A percentile compares a stretch with the other conserved stretches of the same genome.
phyloP scores from a whole-genome alignment of 2,797 vertebrate genomes.

The Myotis planiceps region DNA sequence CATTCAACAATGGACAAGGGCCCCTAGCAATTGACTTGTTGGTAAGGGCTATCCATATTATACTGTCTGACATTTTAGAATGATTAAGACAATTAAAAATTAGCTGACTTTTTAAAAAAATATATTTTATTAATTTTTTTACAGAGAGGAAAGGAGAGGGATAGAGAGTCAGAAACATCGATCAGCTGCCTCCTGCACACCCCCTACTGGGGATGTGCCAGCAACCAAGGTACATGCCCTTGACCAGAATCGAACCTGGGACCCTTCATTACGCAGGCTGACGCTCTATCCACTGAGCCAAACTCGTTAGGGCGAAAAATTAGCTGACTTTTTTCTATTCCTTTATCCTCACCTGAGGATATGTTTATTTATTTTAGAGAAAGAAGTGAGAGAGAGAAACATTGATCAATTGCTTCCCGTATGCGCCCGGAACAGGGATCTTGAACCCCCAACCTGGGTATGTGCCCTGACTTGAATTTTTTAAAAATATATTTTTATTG shows the following conservation, averaged over 20 bases:
- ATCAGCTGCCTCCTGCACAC: too few relatives aligned
- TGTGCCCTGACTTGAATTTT: not conserved
- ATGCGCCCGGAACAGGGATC: not conserved
- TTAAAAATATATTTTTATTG: not conserved
- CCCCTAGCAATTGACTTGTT: not conserved
- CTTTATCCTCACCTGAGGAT: not conserved
- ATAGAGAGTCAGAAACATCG: too few relatives aligned
- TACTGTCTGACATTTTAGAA: not conserved
- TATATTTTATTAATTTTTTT: too few relatives aligned
- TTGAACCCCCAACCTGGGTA: not conserved
- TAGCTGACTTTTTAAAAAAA: not conserved
- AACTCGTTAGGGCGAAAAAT: not conserved
- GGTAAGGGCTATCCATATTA: not conserved
- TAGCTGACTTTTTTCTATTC: not conserved
- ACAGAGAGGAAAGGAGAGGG: too few relatives aligned
- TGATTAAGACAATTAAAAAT: not conserved
- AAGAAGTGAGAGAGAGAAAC: not conserved
- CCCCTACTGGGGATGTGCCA: too few relatives aligned
- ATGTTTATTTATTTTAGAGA: not conserved
- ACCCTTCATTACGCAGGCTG: too few relatives aligned
- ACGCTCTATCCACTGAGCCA: too few relatives aligned
- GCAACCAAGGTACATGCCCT: too few relatives aligned
- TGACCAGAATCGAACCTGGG: too few relatives aligned
- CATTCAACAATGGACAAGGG: not conserved
- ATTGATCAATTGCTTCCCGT: not conserved